A percentile compares a stretch with the other conserved stretches of the same genome.
Evolutionary conservation across 2,113 vertebrate genomes (phyloP).

Genomic region (Epinephelus lanceolatus): DNA sequence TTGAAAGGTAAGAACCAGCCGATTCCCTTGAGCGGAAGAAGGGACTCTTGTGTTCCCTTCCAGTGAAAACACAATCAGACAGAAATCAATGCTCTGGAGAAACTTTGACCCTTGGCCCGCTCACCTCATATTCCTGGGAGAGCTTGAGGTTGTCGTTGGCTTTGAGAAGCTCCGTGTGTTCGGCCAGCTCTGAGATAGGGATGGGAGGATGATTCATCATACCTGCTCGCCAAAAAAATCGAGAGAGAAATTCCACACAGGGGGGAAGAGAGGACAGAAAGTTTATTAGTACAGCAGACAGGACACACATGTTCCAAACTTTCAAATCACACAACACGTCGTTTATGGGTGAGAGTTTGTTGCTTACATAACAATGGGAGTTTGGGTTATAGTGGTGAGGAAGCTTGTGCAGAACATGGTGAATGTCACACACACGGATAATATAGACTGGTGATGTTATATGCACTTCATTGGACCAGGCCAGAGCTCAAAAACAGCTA

Average conservation of each 20-base stretch:
- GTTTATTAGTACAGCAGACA: constrained; percentile 20
- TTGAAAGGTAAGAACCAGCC: background rate
- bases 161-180: constrained; percentile 96
- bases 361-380: constrained; percentile 45
- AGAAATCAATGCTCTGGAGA: constrained; percentile 46
- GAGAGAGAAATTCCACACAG: constrained; percentile 33
- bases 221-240: constrained; percentile 81
- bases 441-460: constrained; percentile 51
- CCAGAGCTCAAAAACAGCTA: constrained; percentile 77
- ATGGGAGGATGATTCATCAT: constrained; percentile 99
- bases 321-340: background rate
- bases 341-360: constrained; percentile 19
- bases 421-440: constrained; percentile 50
- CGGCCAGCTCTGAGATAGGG: constrained; percentile 93
- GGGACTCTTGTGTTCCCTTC: background rate
- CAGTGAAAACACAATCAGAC: constrained; percentile 58
- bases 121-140: constrained; percentile 98
- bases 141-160: constrained; percentile 99
- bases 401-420: constrained; percentile 67
- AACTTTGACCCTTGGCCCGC: constrained; percentile 55
- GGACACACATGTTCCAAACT: background rate
- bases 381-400: constrained; percentile 70
- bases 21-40: background rate
- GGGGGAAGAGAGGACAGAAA: constrained; percentile 25
- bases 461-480: constrained; percentile 61